Evolutionary conservation across 2,888 invertebrate species (phyloP).

Genomic region (Chrysomela aeneicollis): DNA sequence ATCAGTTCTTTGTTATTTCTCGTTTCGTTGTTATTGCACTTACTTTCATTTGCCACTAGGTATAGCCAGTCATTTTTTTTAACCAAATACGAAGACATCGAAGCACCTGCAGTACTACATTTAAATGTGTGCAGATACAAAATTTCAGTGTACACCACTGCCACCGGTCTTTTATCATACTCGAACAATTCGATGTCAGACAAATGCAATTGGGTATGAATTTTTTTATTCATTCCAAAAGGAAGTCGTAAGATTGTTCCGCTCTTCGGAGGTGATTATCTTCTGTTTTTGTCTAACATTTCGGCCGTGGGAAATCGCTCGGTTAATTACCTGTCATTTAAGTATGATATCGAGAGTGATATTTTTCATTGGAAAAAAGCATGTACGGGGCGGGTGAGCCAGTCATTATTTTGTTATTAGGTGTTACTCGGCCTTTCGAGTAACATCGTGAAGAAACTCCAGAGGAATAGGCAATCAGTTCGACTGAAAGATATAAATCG

Average conservation of each 20-base stretch:
- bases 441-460: constrained; percentile 10
- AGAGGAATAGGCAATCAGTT: not conserved
- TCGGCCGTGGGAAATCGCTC: constrained; percentile 35
- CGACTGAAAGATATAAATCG: not conserved
- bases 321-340: constrained; percentile 35
- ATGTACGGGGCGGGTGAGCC: constrained; percentile 14
- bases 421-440: constrained; percentile 11
- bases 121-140: too few relatives aligned
- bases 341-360: constrained; percentile 32
- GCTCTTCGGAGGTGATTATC: constrained; percentile 33
- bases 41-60: too few relatives aligned
- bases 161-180: constrained; percentile 18
- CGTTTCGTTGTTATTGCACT: too few relatives aligned
- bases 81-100: too few relatives aligned
- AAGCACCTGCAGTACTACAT: too few relatives aligned
- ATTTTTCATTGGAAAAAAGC: constrained; percentile 24
- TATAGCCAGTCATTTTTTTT: too few relatives aligned
- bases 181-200: constrained; percentile 29
- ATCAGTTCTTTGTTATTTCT: too few relatives aligned
- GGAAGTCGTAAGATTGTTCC: constrained; percentile 36
- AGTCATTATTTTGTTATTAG: constrained; percentile 32
- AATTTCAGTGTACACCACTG: constrained; percentile 26
- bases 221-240: constrained; percentile 31
- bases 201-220: constrained; percentile 34
- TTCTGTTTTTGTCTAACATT: constrained; percentile 34